A percentile compares a stretch with the other conserved stretches of the same genome.
phyloP scores from a whole-genome alignment of 1,140 invertebrate species.

The Drosophila ambigua region DNA sequence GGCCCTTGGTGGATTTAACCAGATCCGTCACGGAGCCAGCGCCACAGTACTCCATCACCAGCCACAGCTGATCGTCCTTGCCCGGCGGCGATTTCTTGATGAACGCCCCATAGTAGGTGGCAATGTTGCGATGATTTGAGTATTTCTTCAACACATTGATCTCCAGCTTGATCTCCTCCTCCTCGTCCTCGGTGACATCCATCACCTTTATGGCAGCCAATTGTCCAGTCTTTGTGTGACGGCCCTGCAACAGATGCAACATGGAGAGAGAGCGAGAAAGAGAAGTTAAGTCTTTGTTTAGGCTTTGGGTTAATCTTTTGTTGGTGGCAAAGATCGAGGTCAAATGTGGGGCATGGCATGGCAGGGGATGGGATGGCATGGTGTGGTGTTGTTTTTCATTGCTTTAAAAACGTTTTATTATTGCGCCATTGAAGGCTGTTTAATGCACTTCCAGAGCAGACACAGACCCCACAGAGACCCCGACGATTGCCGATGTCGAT shows the following conservation, averaged over 20 bases:
- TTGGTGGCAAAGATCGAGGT: not conserved
- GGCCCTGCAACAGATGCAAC: conserved; percentile 88
- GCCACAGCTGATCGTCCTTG: conserved; percentile 99
- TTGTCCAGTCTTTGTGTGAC: conserved; percentile 99
- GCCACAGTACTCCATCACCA: conserved; percentile 99
- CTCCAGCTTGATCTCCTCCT: conserved; percentile 99
- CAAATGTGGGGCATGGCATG: conserved; percentile 5
- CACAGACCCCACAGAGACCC: not conserved
- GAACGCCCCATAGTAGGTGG: conserved; percentile 99
- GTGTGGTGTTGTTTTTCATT: too few species aligned
- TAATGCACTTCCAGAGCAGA: conserved; percentile 40
- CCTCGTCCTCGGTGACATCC: conserved; percentile 99
- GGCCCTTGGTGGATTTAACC: conserved; percentile 99
- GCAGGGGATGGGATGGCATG: too few species aligned
- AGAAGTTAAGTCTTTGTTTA: not conserved
- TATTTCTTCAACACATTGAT: conserved; percentile 99
- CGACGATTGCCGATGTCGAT: conserved; percentile 31
- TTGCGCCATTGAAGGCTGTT: conserved; percentile 40
- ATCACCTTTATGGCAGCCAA: conserved; percentile 99
- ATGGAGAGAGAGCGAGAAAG: too few species aligned
- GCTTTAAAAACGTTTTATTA: not conserved
- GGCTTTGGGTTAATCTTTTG: not conserved
- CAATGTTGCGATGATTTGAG: conserved; percentile 99
- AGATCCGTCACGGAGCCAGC: conserved; percentile 99
- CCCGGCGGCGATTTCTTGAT: conserved; percentile 99